A percentile compares a stretch with the other conserved stretches of the same genome.
phyloP scores from a whole-genome alignment of 1,140 invertebrate genomes.

The Prorops nasuta region DNA sequence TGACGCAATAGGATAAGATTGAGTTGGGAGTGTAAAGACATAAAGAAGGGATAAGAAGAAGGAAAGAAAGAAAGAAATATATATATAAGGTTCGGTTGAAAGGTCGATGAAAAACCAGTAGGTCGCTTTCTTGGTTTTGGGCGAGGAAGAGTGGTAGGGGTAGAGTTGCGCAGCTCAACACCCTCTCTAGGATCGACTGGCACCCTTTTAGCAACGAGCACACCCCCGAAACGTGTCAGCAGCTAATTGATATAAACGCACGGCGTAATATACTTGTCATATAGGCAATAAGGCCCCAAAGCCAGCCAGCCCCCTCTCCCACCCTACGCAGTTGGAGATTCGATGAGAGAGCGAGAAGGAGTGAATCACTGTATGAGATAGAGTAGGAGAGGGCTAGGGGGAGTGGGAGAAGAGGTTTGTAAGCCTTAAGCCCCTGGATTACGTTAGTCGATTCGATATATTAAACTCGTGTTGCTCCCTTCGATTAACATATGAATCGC shows the following conservation, averaged over 20 bases:
- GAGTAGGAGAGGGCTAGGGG: background rate
- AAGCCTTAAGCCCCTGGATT: slow-evolving; percentile 41
- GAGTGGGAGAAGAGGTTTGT: slow-evolving; percentile 20
- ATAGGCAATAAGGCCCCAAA: slow-evolving; percentile 30
- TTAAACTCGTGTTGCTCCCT: slow-evolving; percentile 35
- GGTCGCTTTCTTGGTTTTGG: too few species aligned
- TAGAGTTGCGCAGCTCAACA: too few species aligned
- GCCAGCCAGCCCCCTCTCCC: slow-evolving; percentile 11
- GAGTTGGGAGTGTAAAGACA: too few species aligned
- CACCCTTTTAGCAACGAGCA: slow-evolving; percentile 31
- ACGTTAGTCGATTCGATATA: slow-evolving; percentile 43
- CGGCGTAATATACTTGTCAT: slow-evolving; percentile 53
- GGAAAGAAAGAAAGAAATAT: too few species aligned
- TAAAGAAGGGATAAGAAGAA: too few species aligned
- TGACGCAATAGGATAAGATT: too few species aligned
- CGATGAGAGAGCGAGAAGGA: slow-evolving; percentile 4
- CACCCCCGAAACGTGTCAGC: slow-evolving; percentile 46
- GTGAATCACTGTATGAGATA: slow-evolving; percentile 7
- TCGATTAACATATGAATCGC: slow-evolving; percentile 46
- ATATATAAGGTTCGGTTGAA: too few species aligned
- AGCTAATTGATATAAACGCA: slow-evolving; percentile 53
- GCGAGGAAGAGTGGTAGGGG: too few species aligned
- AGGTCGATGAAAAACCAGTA: too few species aligned
- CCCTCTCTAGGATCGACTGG: background rate
- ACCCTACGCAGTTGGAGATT: too few species aligned